A percentile compares a stretch with the other conserved stretches of the same genome.
Evolutionary conservation across 1,140 invertebrate species (phyloP).

Genomic region (Aleiodes sp.): DNA sequence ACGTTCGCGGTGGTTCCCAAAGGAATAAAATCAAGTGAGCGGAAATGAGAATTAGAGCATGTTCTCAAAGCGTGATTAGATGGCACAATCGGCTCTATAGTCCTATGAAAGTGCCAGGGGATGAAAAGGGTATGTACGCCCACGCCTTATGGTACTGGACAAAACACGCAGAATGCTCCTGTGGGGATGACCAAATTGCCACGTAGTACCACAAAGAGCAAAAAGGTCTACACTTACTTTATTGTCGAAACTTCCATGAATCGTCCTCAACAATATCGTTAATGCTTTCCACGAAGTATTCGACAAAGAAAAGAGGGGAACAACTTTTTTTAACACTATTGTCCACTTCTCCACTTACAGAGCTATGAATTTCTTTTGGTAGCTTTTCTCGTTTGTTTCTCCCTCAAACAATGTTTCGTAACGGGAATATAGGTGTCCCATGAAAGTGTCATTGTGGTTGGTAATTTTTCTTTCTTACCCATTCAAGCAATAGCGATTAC

Average conservation of each 20-base stretch:
- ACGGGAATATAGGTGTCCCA: background rate
- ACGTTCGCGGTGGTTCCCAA: background rate
- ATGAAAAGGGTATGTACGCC: background rate
- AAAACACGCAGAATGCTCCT: slow-evolving; percentile 23
- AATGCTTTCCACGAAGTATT: too few species aligned
- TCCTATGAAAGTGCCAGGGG: background rate
- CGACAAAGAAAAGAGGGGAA: too few species aligned
- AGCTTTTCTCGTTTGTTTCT: background rate
- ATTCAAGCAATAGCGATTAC: slow-evolving; percentile 40
- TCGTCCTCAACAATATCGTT: slow-evolving; percentile 32
- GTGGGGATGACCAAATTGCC: slow-evolving; percentile 26
- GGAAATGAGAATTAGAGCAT: slow-evolving; percentile 10
- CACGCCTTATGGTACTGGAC: slow-evolving; percentile 3
- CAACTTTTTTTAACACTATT: too few species aligned
- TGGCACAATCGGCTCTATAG: slow-evolving; percentile 23
- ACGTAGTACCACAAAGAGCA: background rate
- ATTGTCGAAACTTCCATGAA: background rate
- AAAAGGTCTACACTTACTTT: background rate
- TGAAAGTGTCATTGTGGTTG: slow-evolving; percentile 27
- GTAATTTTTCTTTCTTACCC: slow-evolving; percentile 41
- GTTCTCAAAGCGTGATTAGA: slow-evolving; percentile 30
- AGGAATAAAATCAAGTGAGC: background rate
- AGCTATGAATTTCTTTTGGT: slow-evolving; percentile 1
- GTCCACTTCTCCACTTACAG: background rate
- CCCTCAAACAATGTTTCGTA: background rate